A percentile compares a stretch with the other conserved stretches of the same genome.
Evolutionary conservation across 2,113 vertebrate genomes (phyloP).

Genomic region (Ranitomeya variabilis): DNA sequence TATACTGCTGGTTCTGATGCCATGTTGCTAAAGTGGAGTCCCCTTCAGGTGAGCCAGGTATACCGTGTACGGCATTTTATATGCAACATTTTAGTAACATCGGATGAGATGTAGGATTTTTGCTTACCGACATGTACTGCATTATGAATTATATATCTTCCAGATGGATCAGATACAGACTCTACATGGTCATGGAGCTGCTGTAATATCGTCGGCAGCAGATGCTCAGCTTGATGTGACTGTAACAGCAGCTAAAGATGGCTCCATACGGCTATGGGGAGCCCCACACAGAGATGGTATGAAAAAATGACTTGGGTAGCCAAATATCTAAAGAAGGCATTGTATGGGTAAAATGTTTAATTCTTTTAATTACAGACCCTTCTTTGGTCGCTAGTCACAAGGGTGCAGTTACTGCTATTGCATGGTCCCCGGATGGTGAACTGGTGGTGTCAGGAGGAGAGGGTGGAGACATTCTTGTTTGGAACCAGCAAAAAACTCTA

Average conservation of each 20-base stretch:
- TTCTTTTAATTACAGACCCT: not conserved
- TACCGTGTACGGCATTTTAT: not conserved
- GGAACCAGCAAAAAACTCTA: slow-evolving; percentile 54
- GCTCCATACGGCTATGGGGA: slow-evolving; percentile 64
- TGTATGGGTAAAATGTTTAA: not conserved
- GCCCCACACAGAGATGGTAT: slow-evolving; percentile 63
- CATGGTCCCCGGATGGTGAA: slow-evolving; percentile 70
- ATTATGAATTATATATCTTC: not conserved
- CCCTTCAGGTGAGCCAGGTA: slow-evolving; percentile 63
- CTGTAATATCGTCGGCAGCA: slow-evolving; percentile 60
- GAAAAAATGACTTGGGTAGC: not conserved
- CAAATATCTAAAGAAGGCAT: not conserved
- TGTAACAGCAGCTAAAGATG: slow-evolving; percentile 64
- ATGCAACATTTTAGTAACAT: not conserved
- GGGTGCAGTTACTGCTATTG: slow-evolving; percentile 72
- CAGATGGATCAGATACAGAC: slow-evolving; percentile 65
- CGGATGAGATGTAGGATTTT: too few relatives aligned
- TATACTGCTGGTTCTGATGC: slow-evolving; percentile 65
- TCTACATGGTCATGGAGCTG: slow-evolving; percentile 64
- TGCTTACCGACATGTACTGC: not conserved
- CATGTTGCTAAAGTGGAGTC: slow-evolving; percentile 64
- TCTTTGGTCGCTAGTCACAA: slow-evolving; percentile 1
- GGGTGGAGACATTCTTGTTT: slow-evolving; percentile 74
- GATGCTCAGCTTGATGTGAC: slow-evolving; percentile 59
- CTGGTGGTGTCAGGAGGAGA: slow-evolving; percentile 72